Base-by-base conservation (phyloP, 2,888 invertebrate species). In the Sminthurinus aureus region DNA sequence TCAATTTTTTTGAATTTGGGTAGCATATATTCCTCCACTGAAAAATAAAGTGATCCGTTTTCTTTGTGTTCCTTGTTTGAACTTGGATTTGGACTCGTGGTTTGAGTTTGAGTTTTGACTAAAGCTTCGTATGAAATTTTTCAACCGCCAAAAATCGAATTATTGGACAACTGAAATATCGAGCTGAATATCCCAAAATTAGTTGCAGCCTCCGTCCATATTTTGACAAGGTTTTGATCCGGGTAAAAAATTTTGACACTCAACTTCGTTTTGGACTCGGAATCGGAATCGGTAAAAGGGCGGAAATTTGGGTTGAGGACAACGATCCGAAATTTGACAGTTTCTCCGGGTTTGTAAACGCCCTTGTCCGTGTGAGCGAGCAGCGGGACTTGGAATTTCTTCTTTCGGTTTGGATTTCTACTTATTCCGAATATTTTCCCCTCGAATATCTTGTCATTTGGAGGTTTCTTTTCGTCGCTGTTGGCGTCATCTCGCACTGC, bases 1-100 rank as follows among this genome's bases (percentile, higher is more conserved):
- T n/a, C n/a, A n/a, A n/a, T n/a, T n/a, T n/a, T 95, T 89, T 97
- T 94, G 90, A 97, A 98, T 90, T 97, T 98, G 0, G 98, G 98
- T 87, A 96, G 91, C 83, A 98, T 95, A 89, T 96, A 97, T 91
- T 97, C 96, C 11, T 96, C 96, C 3, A 98, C 96, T 90, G 95
- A 93, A 85, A 96, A 93, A 15, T 92, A 92, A 89, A 95, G 94
- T 83, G 93, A 92, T 89, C 20, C 11, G 2, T 6, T 74, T 18
- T 1, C 18, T 0, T 74, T 6, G 3, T 50, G 12, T 15, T 11
- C 13, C 91, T 90, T 94, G 93, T 18, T 69, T 26, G 22, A n/a
- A 26, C 3, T 9, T 15, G 26, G 2, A n/a, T 38, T 26, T 15
- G 18, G 8, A 9, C 8, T 6, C 26, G 9, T 12, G 12, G 22